Evolutionary conservation across 2,113 vertebrate genomes (phyloP).

Genomic region (Takifugu flavidus): DNA sequence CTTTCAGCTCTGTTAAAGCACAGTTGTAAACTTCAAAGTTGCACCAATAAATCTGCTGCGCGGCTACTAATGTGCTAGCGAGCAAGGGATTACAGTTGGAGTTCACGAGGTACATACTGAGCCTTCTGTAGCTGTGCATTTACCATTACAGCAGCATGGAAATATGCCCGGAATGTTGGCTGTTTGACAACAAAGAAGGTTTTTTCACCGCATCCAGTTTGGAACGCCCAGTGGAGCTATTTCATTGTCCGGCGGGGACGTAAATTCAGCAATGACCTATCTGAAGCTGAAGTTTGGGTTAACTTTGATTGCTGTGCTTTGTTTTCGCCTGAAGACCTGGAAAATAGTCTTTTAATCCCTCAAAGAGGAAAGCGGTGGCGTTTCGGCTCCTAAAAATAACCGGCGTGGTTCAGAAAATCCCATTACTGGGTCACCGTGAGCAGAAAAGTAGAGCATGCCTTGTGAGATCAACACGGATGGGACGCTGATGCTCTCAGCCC

Average conservation of each 20-base stretch:
- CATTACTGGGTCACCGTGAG: conserved; percentile 49
- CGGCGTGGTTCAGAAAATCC: conserved; percentile 41
- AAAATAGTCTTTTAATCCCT: conserved; percentile 30
- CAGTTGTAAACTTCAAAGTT: conserved; percentile 47
- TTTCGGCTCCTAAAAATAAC: conserved; percentile 58
- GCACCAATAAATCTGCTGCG: conserved; percentile 34
- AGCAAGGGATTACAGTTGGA: conserved; percentile 33
- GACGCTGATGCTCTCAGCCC: conserved; percentile 36
- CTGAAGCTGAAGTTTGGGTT: not conserved
- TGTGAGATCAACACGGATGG: conserved; percentile 40
- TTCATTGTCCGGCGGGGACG: conserved; percentile 26
- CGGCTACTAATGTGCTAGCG: conserved; percentile 27
- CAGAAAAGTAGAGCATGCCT: conserved; percentile 58
- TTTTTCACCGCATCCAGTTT: conserved; percentile 32
- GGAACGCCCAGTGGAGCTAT: conserved; percentile 43
- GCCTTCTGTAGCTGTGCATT: conserved; percentile 46
- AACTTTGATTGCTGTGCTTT: not conserved
- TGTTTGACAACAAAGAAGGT: conserved; percentile 47
- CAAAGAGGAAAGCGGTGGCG: conserved; percentile 18
- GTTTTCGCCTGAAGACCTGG: conserved; percentile 14
- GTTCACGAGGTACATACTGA: conserved; percentile 54
- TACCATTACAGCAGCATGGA: conserved; percentile 54
- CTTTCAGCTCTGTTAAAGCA: conserved; percentile 22
- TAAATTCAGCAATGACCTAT: too few species aligned
- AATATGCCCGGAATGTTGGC: conserved; percentile 72